phyloP scores from a whole-genome alignment of 2,888 invertebrate genomes.

The Pycnomerus fuliginosus region DNA sequence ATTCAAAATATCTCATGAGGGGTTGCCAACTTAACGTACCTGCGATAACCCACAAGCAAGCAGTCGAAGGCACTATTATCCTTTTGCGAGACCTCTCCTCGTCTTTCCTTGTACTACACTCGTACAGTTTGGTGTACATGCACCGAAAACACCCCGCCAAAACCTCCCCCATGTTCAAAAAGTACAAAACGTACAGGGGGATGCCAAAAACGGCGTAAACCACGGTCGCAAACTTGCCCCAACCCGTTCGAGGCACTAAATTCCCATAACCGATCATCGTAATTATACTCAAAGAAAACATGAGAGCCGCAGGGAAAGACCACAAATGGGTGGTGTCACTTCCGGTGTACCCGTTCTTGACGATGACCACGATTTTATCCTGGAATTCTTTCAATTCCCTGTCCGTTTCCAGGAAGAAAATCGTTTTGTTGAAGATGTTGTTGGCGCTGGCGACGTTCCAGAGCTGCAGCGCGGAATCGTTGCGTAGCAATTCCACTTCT shows the following conservation, averaged over 20 bases:
- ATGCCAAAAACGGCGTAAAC: slow-evolving; percentile 87
- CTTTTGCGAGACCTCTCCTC: slow-evolving; percentile 62
- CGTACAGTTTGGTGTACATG: slow-evolving; percentile 73
- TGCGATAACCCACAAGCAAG: slow-evolving; percentile 87
- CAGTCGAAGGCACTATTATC: slow-evolving; percentile 84
- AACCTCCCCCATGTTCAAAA: slow-evolving; percentile 87
- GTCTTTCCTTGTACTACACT: slow-evolving; percentile 62
- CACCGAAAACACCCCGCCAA: slow-evolving; percentile 80
- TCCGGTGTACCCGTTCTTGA: slow-evolving; percentile 66
- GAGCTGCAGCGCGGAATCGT: slow-evolving; percentile 62
- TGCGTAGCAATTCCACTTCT: slow-evolving; percentile 48
- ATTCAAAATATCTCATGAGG: no score
- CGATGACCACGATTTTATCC: slow-evolving; percentile 65
- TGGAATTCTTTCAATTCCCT: slow-evolving; percentile 67
- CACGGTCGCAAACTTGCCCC: slow-evolving; percentile 82
- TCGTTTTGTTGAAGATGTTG: slow-evolving; percentile 68
- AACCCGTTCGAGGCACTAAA: slow-evolving; percentile 76
- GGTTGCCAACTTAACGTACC: no score
- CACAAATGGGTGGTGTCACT: slow-evolving; percentile 69
- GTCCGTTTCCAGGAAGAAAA: slow-evolving; percentile 64
- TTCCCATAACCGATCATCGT: slow-evolving; percentile 93
- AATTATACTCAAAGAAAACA: slow-evolving; percentile 86
- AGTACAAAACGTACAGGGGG: slow-evolving; percentile 82
- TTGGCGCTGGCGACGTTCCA: slow-evolving; percentile 65
- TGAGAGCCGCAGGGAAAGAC: slow-evolving; percentile 84